Base-by-base conservation (phyloP, 2,888 invertebrate genomes). In the Amphipyra berbera region DNA sequence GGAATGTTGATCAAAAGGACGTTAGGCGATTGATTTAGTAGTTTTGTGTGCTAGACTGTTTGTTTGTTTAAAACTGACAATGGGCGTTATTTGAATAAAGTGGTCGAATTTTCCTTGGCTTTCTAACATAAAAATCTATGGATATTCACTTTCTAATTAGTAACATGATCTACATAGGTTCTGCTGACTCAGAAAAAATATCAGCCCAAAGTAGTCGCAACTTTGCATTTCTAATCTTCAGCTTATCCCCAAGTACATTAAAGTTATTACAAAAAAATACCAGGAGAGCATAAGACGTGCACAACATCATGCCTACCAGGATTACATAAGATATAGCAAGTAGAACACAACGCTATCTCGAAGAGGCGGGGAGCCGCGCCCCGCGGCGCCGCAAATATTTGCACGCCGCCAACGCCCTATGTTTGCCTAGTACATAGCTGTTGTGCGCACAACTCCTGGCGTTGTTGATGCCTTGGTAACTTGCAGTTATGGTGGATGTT, bases 341-440 rank as follows among this genome's bases (percentile, higher is more conserved):
- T 82, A 81, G 76, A 81, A 80, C 76, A 79, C 78, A 75, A 68
- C 71, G 74, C 78, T 82, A 83, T 83, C 85, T 83, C 76, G 71
- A 80, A 78, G 81, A 81, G 84, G 82, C 82, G 82, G 81, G 73
- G 74, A 73, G 72, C 72, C 78, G 77, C 84, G 76, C 76, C 85
- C 79, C 81, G 82, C 78, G 72, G 78, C 77, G 76, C 67, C 71
- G 76, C 75, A 88, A 89, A 88, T 89, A 88, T 89, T 89, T 89
- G 86, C 79, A 76, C 84, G 82, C 76, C 83, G 79, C 85, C 83
- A 60, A 68, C 79, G 85, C 83, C 86, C 87, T 78, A 81, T 89
- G 88, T 88, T 89, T 89, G 87, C 86, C 83, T 84, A 86, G 82
- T 86, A 87, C 83, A 81, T 81, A 77, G 73, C 77, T 75, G 66